Evolutionary conservation across 2,888 invertebrate species (phyloP), one percentile per base, ranked within the genome.

Genomic region (Coleophora flavipennella): DNA sequence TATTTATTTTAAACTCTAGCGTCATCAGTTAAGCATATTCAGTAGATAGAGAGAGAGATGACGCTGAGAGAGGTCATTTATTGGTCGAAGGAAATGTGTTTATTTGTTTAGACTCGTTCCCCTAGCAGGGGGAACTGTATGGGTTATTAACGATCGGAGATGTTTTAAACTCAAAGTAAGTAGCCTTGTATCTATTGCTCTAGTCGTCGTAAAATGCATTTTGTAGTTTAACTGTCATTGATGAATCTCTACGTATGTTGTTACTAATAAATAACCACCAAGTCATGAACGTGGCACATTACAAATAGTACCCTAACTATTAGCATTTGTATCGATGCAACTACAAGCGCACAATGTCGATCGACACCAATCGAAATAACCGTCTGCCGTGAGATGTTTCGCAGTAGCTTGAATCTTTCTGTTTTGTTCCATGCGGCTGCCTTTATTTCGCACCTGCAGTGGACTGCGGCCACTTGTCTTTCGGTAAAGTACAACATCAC

Each of bases 401-500:
- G 48, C 51, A 52, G 57, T 63, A 54, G 71, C 70, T 71, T 81
- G 73, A 77, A 80, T 62, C 55, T 77, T 78, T 81, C 67, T 81
- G 70, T 83, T 85, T 86, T 85, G 81, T 86, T 86, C 76, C 86
- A 86, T 86, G 86, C 86, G 85, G 85, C 84, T 73, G 84, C 77
- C 84, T 77, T 75, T 80, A 73, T 77, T 74, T 84, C 84, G 77
- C 86, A 79, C 81, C 81, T 77, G 84, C 88, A 89, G 89, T 86
- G 87, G 89, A 89, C 77, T 87, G 87, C 80, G 85, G 76, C 69
- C 85, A 81, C 79, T 86, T 89, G 71, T 87, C 88, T 77, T 80
- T 88, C 73, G 89, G 89, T 88, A 89, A 89, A 79, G 89, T 89
- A 88, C 89, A 87, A 84, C 87, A 88, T 87, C 89, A 88, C 85